Evolutionary conservation across 2,113 vertebrate species (phyloP).

Genomic region (Spilogale gracilis): DNA sequence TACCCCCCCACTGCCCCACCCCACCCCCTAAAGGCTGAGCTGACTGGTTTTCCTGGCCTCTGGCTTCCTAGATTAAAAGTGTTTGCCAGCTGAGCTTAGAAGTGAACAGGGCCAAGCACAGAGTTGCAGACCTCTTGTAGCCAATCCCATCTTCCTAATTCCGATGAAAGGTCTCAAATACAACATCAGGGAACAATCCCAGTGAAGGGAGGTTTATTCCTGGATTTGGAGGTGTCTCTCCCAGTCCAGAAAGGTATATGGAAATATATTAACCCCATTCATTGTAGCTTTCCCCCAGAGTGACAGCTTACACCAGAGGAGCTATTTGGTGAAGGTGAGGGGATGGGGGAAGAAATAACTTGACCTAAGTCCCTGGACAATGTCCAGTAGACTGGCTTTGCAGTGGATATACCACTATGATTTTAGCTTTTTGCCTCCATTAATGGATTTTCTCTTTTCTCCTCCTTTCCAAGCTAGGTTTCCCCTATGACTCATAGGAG

Average conservation of each 20-base stretch:
- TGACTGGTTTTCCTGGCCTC: conserved; percentile 49
- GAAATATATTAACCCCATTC: neutral
- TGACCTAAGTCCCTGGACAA: neutral
- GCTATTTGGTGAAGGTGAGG: conserved; percentile 4
- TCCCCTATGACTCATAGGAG: conserved; percentile 76
- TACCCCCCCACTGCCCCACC: neutral
- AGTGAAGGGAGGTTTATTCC: neutral
- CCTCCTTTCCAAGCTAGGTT: conserved; percentile 57
- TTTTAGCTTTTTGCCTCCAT: conserved; percentile 14
- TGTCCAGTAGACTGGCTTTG: neutral
- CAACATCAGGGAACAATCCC: neutral
- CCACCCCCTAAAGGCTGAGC: conserved; percentile 36
- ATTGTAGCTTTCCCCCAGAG: neutral
- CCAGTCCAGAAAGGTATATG: neutral
- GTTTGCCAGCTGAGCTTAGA: conserved; percentile 49
- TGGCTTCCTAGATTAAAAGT: conserved; percentile 64
- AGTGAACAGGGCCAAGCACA: neutral
- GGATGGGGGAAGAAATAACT: neutral
- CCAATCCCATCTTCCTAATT: neutral
- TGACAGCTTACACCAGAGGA: neutral
- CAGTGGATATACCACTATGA: neutral
- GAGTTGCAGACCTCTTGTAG: neutral
- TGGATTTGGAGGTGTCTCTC: neutral
- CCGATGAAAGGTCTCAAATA: neutral
- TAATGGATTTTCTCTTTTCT: conserved; percentile 61